Base-by-base conservation (phyloP, 2,113 vertebrate species). In the Mohoua ochrocephala region DNA sequence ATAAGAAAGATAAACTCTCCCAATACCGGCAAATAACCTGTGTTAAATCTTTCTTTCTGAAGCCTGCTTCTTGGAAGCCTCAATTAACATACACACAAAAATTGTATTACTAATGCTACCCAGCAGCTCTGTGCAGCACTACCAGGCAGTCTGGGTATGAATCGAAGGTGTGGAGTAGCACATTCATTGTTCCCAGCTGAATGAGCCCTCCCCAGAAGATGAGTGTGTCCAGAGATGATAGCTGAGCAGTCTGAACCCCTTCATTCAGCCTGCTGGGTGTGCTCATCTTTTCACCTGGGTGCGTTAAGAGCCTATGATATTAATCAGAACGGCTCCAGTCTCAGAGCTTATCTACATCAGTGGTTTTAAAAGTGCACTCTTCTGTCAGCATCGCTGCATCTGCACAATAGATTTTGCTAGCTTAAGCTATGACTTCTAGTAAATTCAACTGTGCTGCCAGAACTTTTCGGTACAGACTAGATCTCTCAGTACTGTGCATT, bases 221-320 rank as follows among this genome's bases (percentile, higher is more conserved):
- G 39, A 88, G 64, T 37, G 7, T 53, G 80, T 83, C 91, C 8
- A 10, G 64, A 93, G 77, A 77, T 63, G 85, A 83, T 69, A 86
- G 59, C 76, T 5, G 15, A 92, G 83, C 10, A 4, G 39, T 47
- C 75, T 77, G 71, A 93, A 83, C 63, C 70, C 65, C 91, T 94
- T 88, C 92, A 73, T 92, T 93, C 79, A 53, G 30, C 88, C 83
- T 73, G 53, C 78, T 92, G 92, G n/a, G 54, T 69, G 56, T 60
- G 80, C 94, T 95, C 54, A 79, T 92, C 91, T 83, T 95, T 96
- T 94, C 92, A 97, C 95, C 96, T 97, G 94, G 45, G 13, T 88
- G 91, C 21, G 12, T 95, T 92, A 84, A 95, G 82, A 88, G 91
- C 93, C 89, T 41, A 10, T 94, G 93, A 96, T 95, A 95, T 44